Percentiles rank a stretch among this genome's conserved stretches.
These are phyloP conservation scores for Melipona beecheii DNA, from an alignment of 2,888 invertebrate species.

Conservation along the genomic window DNA sequence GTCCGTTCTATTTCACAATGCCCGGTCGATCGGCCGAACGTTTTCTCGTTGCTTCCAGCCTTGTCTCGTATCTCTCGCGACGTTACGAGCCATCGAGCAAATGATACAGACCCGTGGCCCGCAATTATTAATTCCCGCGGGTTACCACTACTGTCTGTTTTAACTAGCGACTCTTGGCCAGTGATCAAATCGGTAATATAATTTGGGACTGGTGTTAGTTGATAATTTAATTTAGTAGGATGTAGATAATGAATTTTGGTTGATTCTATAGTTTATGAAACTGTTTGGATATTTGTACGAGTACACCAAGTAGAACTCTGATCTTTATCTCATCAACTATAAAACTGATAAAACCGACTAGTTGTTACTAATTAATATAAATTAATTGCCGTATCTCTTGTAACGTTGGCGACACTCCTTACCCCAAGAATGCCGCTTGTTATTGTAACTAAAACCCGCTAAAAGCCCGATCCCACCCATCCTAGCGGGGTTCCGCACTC, in stretches of 20 bases:
- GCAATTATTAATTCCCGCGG: conserved; percentile 41
- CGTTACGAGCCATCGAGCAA: background rate
- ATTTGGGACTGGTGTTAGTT: background rate
- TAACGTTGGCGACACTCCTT: too few species aligned
- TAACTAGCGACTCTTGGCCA: background rate
- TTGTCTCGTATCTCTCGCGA: background rate
- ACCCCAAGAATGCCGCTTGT: too few species aligned
- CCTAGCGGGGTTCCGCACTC: too few species aligned
- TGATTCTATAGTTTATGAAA: background rate
- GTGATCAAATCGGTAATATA: background rate
- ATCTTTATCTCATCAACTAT: background rate
- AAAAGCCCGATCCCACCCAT: too few species aligned
- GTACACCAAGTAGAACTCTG: background rate
- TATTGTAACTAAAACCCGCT: too few species aligned
- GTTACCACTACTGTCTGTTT: background rate
- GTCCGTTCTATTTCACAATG: conserved; percentile 59
- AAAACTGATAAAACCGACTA: background rate
- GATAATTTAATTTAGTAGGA: background rate
- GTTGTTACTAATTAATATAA: too few species aligned
- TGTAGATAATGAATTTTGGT: background rate
- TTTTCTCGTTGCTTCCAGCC: background rate
- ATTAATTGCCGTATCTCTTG: too few species aligned
- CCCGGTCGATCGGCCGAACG: conserved; percentile 45
- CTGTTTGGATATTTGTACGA: background rate
- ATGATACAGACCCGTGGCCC: background rate